Conservation (phyloP, 2,888 invertebrate species). For the Stenichneumon culpator region DNA sequence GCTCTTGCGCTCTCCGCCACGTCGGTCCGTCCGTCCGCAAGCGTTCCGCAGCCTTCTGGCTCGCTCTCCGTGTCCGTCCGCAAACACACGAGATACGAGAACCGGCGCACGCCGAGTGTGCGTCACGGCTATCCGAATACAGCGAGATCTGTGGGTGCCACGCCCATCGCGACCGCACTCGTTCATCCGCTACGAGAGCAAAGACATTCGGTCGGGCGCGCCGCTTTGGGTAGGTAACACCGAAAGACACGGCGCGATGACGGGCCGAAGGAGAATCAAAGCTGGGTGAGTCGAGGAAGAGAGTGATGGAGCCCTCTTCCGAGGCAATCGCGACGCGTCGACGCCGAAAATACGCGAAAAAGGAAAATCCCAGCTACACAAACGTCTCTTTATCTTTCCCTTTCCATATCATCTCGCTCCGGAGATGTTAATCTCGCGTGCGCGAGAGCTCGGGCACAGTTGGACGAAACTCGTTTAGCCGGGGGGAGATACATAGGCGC, state of each 20-base stretch:
- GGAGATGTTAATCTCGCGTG: constrained; percentile 47
- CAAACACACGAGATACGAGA: constrained; percentile 17
- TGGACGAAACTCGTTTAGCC: constrained; percentile 44
- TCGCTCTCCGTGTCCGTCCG: neutral
- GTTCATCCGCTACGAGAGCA: constrained; percentile 81
- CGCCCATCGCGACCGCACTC: constrained; percentile 83
- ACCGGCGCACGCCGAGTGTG: constrained; percentile 63
- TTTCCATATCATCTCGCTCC: constrained; percentile 39
- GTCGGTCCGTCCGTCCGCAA: constrained; percentile 16
- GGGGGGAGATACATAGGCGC: constrained; percentile 15
- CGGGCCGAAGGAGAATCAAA: constrained; percentile 56
- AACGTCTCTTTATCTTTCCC: constrained; percentile 43
- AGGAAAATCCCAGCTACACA: constrained; percentile 50
- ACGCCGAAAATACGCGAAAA: constrained; percentile 65
- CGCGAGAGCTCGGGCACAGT: constrained; percentile 22
- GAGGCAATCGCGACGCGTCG: constrained; percentile 22
- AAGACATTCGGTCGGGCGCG: constrained; percentile 72
- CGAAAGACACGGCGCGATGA: constrained; percentile 37
- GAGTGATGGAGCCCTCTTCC: constrained; percentile 38
- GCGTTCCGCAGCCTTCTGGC: neutral
- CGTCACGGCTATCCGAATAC: constrained; percentile 77
- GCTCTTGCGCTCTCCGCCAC: constrained; percentile 28
- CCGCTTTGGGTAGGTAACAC: constrained; percentile 33
- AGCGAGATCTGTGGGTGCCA: constrained; percentile 71
- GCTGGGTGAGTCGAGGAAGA: constrained; percentile 44